phyloP scores from a whole-genome alignment of 1,140 invertebrate species.

The Eupeodes corollae region DNA sequence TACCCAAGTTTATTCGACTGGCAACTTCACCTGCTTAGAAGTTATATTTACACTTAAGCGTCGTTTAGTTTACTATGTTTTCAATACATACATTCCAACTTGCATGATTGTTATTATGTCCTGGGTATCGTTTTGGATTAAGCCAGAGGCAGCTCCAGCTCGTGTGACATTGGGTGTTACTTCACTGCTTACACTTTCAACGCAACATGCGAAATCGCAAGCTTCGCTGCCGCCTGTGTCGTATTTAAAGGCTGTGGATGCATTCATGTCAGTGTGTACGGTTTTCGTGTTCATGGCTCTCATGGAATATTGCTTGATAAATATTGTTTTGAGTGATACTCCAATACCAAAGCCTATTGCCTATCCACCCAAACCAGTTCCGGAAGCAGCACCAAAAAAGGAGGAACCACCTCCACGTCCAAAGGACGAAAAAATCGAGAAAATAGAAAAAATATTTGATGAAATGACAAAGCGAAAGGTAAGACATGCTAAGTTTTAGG shows the following conservation, averaged over 20 bases:
- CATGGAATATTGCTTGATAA: constrained; percentile 88
- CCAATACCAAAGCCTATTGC: constrained; percentile 33
- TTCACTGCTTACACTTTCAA: constrained; percentile 77
- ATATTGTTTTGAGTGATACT: constrained; percentile 58
- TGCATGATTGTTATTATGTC: constrained; percentile 84
- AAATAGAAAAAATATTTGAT: constrained; percentile 34
- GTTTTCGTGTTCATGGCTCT: constrained; percentile 86
- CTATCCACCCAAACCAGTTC: constrained; percentile 32
- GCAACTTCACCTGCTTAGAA: constrained; percentile 80
- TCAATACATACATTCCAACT: constrained; percentile 80
- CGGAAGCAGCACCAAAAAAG: constrained; percentile 22
- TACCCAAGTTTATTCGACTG: constrained; percentile 58
- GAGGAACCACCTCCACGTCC: constrained; percentile 14
- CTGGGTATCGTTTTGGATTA: constrained; percentile 91
- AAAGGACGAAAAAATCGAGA: constrained; percentile 30
- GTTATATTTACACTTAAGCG: constrained; percentile 76
- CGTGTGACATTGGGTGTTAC: constrained; percentile 84
- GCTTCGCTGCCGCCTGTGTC: constrained; percentile 79
- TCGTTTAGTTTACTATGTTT: constrained; percentile 73
- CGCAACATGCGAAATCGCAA: constrained; percentile 84
- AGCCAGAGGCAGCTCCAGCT: constrained; percentile 76
- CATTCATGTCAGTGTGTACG: constrained; percentile 85
- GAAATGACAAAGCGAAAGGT: constrained; percentile 28
- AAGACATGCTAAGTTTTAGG: too few relatives aligned
- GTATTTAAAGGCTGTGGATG: constrained; percentile 80